These are phyloP conservation scores for Toxonevra muliebris DNA, from an alignment of 2,888 invertebrate species.

Conservation along the genomic window DNA sequence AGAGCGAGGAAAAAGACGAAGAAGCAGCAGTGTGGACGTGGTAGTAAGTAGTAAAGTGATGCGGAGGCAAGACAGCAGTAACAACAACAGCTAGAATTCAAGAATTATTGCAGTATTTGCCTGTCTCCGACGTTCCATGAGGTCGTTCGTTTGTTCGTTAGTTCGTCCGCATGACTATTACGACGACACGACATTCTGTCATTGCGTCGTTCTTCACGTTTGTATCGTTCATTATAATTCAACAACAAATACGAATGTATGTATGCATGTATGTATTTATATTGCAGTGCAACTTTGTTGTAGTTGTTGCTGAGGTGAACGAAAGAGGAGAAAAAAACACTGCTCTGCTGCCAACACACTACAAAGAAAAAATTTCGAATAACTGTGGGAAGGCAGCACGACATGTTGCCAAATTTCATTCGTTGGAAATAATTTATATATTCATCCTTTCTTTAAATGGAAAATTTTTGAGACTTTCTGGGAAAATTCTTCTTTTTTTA, in stretches of 20 bases:
- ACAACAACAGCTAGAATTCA: neutral
- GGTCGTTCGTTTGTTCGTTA: constrained; percentile 4
- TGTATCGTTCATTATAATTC: constrained; percentile 30
- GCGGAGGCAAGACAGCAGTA: neutral
- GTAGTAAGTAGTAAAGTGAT: no score
- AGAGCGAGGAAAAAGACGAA: neutral
- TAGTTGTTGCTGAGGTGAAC: no score
- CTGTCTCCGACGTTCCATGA: constrained; percentile 15
- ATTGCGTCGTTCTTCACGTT: constrained; percentile 13
- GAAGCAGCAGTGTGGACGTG: no score
- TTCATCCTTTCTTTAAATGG: no score
- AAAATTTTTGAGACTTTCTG: no score
- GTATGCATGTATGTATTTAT: constrained; percentile 4
- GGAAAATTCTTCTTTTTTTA: no score
- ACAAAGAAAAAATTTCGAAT: constrained; percentile 22
- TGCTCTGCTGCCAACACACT: neutral
- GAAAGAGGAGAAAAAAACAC: no score
- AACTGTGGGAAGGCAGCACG: constrained; percentile 22
- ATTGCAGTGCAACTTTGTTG: neutral
- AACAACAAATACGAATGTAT: constrained; percentile 13
- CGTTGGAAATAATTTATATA: no score
- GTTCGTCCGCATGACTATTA: constrained; percentile 12
- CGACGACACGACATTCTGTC: constrained; percentile 22
- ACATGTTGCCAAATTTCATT: neutral
- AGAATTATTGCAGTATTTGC: constrained; percentile 22